Percentiles rank a stretch among this genome's conserved stretches.
Evolutionary conservation across 1,140 invertebrate genomes (phyloP).

Genomic region (Cotesia typhae): DNA sequence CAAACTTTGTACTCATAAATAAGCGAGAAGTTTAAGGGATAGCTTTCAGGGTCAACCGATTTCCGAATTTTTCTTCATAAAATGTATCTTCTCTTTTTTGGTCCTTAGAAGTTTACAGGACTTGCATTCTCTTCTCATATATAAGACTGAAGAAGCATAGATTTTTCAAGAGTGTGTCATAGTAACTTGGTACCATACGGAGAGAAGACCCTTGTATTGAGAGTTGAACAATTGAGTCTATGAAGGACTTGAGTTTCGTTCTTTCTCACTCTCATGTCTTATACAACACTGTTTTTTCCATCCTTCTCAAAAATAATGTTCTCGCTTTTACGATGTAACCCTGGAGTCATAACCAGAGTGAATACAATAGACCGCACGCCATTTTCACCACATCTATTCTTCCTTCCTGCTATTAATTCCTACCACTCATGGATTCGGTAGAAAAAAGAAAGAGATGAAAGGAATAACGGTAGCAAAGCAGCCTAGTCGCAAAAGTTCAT

Average conservation of each 20-base stretch:
- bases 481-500: slow-evolving; percentile 7
- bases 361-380: slow-evolving; percentile 50
- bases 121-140: background rate
- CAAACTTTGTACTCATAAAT: background rate
- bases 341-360: slow-evolving; percentile 52
- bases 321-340: slow-evolving; percentile 40
- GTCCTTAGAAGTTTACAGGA: background rate
- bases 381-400: slow-evolving; percentile 53
- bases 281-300: background rate
- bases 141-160: background rate
- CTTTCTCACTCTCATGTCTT: slow-evolving; percentile 6
- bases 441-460: slow-evolving; percentile 17
- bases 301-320: slow-evolving; percentile 20
- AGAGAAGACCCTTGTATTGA: slow-evolving; percentile 20
- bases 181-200: background rate
- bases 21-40: background rate
- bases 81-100: background rate
- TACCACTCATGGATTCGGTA: slow-evolving; percentile 45
- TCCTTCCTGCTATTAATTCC: slow-evolving; percentile 55
- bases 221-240: slow-evolving; percentile 26
- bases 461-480: slow-evolving; percentile 5
- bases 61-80: no score
- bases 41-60: background rate
- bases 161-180: slow-evolving; percentile 5
- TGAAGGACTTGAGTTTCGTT: background rate